Conservation (phyloP, 2,888 invertebrate genomes). For the Acanthacorydalis orientalis region DNA sequence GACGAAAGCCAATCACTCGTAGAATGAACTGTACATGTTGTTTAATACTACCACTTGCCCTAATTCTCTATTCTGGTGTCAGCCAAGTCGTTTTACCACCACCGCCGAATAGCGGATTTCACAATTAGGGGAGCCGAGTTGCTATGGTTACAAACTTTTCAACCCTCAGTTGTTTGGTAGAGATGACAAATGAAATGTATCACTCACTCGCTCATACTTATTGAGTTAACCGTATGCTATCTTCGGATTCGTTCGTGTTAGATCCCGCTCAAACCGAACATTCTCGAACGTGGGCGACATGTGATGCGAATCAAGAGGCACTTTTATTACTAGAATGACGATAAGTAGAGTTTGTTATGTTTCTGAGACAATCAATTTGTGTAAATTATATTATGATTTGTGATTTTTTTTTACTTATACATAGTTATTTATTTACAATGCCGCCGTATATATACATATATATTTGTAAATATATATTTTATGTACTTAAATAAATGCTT, state of each 20-base stretch:
- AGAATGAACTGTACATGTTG: neutral
- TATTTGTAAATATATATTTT: too few species aligned
- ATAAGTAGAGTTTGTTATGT: too few species aligned
- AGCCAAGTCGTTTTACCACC: neutral
- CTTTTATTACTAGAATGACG: too few species aligned
- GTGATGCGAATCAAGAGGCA: neutral
- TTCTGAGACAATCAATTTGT: too few species aligned
- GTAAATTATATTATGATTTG: too few species aligned
- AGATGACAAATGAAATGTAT: neutral
- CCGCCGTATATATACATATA: too few species aligned
- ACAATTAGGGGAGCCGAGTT: slow-evolving; percentile 5
- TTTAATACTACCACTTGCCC: slow-evolving; percentile 1
- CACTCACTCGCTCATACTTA: neutral
- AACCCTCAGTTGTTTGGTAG: neutral
- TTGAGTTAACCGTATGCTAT: neutral
- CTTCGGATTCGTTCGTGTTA: neutral
- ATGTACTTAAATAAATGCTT: too few species aligned
- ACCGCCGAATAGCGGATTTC: neutral
- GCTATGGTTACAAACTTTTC: slow-evolving; percentile 1
- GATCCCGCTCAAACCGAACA: neutral
- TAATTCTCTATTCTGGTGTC: slow-evolving; percentile 2
- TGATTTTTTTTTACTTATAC: too few species aligned
- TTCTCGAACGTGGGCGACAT: neutral
- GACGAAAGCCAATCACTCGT: too few species aligned
- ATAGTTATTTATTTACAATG: too few species aligned